A percentile compares a stretch with the other conserved stretches of the same genome.
These are phyloP conservation scores for Microctonus aethiopoides DNA, from an alignment of 2,888 invertebrate species.

Conservation along the genomic window DNA sequence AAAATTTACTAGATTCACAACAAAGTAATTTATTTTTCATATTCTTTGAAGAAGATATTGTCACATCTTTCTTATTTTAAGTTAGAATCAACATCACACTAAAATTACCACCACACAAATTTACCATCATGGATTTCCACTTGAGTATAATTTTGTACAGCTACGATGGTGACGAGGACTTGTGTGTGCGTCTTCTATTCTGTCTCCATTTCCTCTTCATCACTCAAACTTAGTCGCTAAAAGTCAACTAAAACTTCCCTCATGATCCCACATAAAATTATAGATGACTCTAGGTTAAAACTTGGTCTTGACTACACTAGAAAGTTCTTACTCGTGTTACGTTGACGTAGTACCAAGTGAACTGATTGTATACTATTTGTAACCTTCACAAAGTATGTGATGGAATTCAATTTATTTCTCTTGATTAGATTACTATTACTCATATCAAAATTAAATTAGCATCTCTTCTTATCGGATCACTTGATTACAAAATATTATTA, in stretches of 20 bases:
- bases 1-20: too few species aligned
- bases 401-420: background rate
- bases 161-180: background rate
- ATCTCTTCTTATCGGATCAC: too few species aligned
- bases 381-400: background rate
- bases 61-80: background rate
- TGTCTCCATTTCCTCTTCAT: background rate
- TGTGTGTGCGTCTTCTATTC: background rate
- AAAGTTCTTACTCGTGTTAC: background rate
- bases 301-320: background rate
- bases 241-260: background rate
- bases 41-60: too few species aligned
- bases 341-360: background rate
- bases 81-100: background rate
- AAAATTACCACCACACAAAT: background rate
- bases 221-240: background rate
- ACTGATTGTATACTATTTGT: background rate
- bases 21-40: too few species aligned
- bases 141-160: background rate
- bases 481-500: too few species aligned
- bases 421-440: background rate
- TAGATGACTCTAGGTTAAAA: background rate
- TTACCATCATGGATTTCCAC: background rate
- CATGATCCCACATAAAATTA: background rate
- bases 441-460: too few species aligned